Evolutionary conservation across 2,113 vertebrate species (phyloP).

Genomic region (Tapirus terrestris): DNA sequence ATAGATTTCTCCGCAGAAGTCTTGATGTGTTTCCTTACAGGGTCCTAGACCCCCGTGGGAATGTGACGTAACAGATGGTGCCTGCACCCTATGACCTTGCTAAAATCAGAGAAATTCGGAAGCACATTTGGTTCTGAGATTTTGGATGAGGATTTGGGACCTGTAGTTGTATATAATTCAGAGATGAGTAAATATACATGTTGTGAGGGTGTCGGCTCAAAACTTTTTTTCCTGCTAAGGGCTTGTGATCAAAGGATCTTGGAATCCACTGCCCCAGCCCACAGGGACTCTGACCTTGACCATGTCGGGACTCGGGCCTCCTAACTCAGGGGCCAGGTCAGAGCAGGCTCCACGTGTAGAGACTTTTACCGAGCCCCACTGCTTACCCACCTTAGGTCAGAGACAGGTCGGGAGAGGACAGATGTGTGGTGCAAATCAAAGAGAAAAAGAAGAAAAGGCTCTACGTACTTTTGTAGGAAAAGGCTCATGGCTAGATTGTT

Average conservation of each 20-base stretch:
- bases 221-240: not conserved
- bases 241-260: not conserved
- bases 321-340: accelerated
- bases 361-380: not conserved
- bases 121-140: not conserved
- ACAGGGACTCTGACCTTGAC: not conserved
- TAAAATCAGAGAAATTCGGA: not conserved
- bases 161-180: not conserved
- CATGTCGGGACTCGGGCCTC: accelerated
- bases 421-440: not conserved
- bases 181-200: not conserved
- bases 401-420: not conserved
- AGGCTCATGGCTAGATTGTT: accelerated
- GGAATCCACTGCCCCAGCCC: not conserved
- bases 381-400: not conserved
- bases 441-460: not conserved
- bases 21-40: not conserved
- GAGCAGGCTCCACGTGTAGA: accelerated
- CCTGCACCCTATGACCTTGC: not conserved
- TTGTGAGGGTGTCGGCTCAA: not conserved
- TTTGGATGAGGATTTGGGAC: not conserved
- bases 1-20: not conserved
- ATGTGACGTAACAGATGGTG: accelerated
- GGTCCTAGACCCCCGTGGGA: not conserved
- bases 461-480: accelerated